Evolutionary conservation across 2,888 invertebrate species (phyloP).

Genomic region (Nymphalis polychloros): DNA sequence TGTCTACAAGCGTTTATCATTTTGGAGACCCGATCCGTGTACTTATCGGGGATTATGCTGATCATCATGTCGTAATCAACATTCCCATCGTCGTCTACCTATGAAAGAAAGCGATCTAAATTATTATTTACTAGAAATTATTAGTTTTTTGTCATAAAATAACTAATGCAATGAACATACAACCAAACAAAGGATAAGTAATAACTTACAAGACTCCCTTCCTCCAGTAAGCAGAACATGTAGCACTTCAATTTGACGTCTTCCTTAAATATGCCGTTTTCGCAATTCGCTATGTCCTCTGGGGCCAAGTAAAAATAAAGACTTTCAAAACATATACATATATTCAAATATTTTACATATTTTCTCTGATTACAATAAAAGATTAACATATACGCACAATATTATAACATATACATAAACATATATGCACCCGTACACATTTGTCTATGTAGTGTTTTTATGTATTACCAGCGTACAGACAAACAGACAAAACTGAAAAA

Average conservation of each 20-base stretch:
- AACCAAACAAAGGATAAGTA: slow-evolving; percentile 63
- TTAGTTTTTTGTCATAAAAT: neutral
- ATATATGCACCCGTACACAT: too few relatives aligned
- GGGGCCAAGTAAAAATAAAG: slow-evolving; percentile 70
- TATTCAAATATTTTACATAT: slow-evolving; percentile 18
- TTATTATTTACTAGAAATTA: too few relatives aligned
- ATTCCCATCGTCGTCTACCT: slow-evolving; percentile 70
- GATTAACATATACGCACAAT: neutral
- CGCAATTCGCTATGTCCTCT: slow-evolving; percentile 80
- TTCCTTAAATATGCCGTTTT: slow-evolving; percentile 81
- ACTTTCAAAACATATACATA: slow-evolving; percentile 28
- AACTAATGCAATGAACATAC: slow-evolving; percentile 40
- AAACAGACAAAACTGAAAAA: too few relatives aligned
- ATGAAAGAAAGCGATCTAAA: slow-evolving; percentile 3
- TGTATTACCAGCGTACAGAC: too few relatives aligned
- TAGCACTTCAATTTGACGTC: slow-evolving; percentile 80
- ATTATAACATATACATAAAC: neutral
- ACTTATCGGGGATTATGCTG: slow-evolving; percentile 73
- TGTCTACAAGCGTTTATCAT: slow-evolving; percentile 72
- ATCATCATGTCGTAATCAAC: slow-evolving; percentile 77
- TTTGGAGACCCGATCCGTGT: slow-evolving; percentile 60
- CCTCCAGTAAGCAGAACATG: slow-evolving; percentile 79
- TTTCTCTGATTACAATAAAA: neutral
- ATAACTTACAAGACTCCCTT: slow-evolving; percentile 77
- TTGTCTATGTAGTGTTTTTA: too few relatives aligned